Percentiles rank a stretch among this genome's conserved stretches.
Evolutionary conservation across 2,113 vertebrate genomes (phyloP).

Genomic region (Serinus canaria): DNA sequence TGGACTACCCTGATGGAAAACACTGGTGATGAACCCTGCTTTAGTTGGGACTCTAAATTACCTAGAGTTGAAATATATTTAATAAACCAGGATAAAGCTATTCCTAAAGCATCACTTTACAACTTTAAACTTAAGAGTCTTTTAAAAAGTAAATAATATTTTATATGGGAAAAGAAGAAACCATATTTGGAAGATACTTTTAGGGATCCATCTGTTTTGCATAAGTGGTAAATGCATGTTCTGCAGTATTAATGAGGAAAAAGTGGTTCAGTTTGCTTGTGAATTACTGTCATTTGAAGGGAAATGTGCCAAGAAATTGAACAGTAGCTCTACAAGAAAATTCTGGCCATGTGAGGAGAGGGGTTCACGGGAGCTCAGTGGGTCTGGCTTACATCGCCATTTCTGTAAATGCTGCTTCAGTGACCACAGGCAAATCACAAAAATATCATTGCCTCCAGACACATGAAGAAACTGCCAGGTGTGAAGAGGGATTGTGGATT

Average conservation of each 20-base stretch:
- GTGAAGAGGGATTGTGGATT: neutral
- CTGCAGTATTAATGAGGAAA: neutral
- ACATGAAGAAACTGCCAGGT: neutral
- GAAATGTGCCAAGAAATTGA: neutral
- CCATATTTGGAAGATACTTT: neutral
- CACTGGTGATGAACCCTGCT: neutral
- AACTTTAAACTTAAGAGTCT: neutral
- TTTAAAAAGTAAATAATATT: neutral
- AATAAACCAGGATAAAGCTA: neutral
- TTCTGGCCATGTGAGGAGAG: neutral
- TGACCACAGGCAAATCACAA: neutral
- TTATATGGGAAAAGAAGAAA: neutral
- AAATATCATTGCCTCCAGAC: neutral
- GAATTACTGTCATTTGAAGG: neutral
- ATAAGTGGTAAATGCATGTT: neutral
- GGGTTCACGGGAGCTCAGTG: neutral
- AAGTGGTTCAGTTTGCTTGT: neutral
- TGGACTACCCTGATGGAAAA: neutral
- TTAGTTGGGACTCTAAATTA: neutral
- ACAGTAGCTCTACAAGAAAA: neutral
- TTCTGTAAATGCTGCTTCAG: neutral
- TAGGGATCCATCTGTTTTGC: neutral
- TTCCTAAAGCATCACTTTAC: neutral
- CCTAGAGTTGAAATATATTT: neutral
- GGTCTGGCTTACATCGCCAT: neutral